Evolutionary conservation across 1,140 invertebrate genomes (phyloP).

Genomic region (Lithobius niger): DNA sequence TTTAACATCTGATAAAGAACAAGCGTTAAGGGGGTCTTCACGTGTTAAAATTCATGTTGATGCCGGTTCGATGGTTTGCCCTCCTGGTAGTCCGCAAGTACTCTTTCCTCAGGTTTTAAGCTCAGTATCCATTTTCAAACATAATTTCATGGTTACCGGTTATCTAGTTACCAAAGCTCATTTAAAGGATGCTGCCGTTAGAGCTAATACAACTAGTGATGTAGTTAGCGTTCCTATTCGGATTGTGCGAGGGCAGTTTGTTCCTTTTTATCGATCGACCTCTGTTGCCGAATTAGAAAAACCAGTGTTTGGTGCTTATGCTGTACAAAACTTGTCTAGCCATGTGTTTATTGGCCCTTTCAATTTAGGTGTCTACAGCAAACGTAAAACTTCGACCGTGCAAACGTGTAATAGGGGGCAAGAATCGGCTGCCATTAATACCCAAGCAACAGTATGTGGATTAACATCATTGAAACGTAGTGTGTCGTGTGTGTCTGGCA

Average conservation of each 20-base stretch:
- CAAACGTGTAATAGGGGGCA: not conserved
- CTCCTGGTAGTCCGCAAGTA: not conserved
- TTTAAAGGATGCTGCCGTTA: not conserved
- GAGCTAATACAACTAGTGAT: not conserved
- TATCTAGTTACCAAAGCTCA: not conserved
- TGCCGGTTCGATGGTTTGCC: not conserved
- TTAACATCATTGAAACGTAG: not conserved
- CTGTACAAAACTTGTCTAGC: not conserved
- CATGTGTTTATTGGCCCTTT: constrained; percentile 2
- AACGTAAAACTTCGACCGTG: not conserved
- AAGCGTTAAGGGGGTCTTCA: not conserved
- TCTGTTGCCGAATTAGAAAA: not conserved
- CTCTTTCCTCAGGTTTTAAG: no score
- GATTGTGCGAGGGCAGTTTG: not conserved
- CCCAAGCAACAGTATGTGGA: not conserved
- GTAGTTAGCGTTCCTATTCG: not conserved
- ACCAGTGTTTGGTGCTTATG: not conserved
- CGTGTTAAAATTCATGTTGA: not conserved
- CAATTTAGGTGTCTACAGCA: not conserved
- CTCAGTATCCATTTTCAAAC: no score
- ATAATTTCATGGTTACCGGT: not conserved
- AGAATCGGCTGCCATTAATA: not conserved
- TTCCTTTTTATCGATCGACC: not conserved
- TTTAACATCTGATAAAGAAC: not conserved
- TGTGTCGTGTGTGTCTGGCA: not conserved